Base-by-base conservation (phyloP, 2,888 invertebrate genomes). In the Seladonia tumulorum region DNA sequence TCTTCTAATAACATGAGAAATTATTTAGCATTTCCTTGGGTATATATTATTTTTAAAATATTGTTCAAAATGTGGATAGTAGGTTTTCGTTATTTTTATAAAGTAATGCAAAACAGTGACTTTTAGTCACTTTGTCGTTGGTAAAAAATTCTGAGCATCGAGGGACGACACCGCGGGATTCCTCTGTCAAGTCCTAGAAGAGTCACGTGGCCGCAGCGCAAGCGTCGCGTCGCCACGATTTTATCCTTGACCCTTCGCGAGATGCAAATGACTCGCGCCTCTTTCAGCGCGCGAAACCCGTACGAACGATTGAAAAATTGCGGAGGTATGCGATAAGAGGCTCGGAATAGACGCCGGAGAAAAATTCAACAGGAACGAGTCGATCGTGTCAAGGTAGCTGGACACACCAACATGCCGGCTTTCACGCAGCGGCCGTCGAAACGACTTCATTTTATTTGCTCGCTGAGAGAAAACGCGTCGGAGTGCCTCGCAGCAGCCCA, bases 231-330 rank as follows among this genome's bases (percentile, higher is more conserved):
- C 53, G 60, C 10, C n/a, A 3, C 35, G 5, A 45, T 39, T 29
- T 18, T 77, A 83, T 85, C 85, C 85, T 79, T 84, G 85, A 76
- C 85, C 79, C 49, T 70, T 68, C 60, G 72, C 45, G 29, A 18
- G 25, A 49, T 70, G 70, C 70, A 49, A 73, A 72, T n/a, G 35
- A 73, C 72, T 70, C 49, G 39, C 68, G 39, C 70, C 22, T 53
- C 70, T 71, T 35, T 12, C 39, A 35, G 16, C 22, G 16, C 45
- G 72, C 29, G 42, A 39, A 49, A 47, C 47, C 18, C 39, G 63
- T 14, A 18, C 22, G 76, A 35, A 72, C 72, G 76, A 72, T 47
- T 29, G 70, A 82, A 82, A 83, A 82, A 82, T 16, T 29, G n/a
- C 42, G 5, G 42, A 10, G 79, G 63, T 63, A 35, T 16, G 42